Percentiles rank a stretch among this genome's conserved stretches.
These are phyloP conservation scores for Siderastrea siderea DNA, from an alignment of 92 coral and sea anemone genomes.

Conservation along the genomic window DNA sequence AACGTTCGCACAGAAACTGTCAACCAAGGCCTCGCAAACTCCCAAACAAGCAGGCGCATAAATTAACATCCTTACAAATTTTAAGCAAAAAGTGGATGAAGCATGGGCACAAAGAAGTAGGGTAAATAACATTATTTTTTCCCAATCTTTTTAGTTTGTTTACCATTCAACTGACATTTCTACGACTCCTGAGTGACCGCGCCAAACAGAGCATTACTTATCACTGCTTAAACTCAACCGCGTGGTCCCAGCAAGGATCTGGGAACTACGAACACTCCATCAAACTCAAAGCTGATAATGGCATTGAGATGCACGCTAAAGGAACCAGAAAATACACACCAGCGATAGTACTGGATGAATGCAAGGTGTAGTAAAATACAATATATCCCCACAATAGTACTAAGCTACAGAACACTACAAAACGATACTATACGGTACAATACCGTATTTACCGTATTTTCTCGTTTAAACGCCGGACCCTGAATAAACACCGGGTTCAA, in stretches of 20 bases:
- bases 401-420: too few relatives aligned
- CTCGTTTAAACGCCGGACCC: too few relatives aligned
- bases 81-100: background rate
- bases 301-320: slow-evolving; percentile 88
- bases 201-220: slow-evolving; percentile 94
- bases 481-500: too few relatives aligned
- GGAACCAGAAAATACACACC: slow-evolving; percentile 95
- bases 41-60: too few relatives aligned
- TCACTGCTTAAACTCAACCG: slow-evolving; percentile 95
- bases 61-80: background rate
- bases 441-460: too few relatives aligned
- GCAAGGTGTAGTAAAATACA: slow-evolving; percentile 57
- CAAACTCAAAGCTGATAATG: slow-evolving; percentile 91
- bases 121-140: background rate
- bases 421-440: too few relatives aligned
- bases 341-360: slow-evolving; percentile 82
- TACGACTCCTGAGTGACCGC: slow-evolving; percentile 88
- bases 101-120: too few relatives aligned
- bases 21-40: too few relatives aligned
- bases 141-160: slow-evolving; percentile 60
- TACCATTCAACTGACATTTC: slow-evolving; percentile 88
- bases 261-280: slow-evolving; percentile 74
- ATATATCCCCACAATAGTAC: too few relatives aligned
- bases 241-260: slow-evolving; percentile 87
- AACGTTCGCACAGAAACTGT: too few relatives aligned